Conservation (phyloP, 2,797 vertebrate species). For the Cynopterus sphinx region DNA sequence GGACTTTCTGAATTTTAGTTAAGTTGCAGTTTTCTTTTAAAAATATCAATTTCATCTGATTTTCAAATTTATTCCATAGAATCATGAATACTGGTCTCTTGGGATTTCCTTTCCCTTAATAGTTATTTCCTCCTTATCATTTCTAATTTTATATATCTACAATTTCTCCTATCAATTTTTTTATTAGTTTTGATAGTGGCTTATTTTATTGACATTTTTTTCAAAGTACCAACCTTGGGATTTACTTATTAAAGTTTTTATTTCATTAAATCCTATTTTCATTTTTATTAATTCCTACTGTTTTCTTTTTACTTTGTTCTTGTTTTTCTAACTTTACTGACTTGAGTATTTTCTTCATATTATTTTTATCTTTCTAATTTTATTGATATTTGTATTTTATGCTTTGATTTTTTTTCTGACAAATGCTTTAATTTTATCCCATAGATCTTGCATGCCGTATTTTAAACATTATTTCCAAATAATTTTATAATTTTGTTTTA, state of each 20-base stretch:
- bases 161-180: not conserved
- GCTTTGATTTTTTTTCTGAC: not conserved
- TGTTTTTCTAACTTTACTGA: not conserved
- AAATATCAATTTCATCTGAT: not conserved
- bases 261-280: not conserved
- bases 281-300: not conserved
- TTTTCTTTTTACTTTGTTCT: not conserved
- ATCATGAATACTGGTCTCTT: not conserved
- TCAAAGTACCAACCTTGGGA: not conserved
- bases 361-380: not conserved
- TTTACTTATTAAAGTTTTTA: not conserved
- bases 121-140: not conserved
- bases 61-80: not conserved
- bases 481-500: not conserved
- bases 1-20: not conserved
- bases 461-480: not conserved
- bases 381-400: not conserved
- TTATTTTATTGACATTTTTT: not conserved
- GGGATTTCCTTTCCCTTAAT: not conserved
- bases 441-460: not conserved
- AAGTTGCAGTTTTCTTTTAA: not conserved
- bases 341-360: not conserved
- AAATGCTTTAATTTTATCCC: not conserved
- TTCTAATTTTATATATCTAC: not conserved
- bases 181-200: not conserved